A percentile compares a stretch with the other conserved stretches of the same genome.
Conservation (phyloP, 2,797 vertebrate genomes). For the Arrhamphus sclerolepis region DNA sequence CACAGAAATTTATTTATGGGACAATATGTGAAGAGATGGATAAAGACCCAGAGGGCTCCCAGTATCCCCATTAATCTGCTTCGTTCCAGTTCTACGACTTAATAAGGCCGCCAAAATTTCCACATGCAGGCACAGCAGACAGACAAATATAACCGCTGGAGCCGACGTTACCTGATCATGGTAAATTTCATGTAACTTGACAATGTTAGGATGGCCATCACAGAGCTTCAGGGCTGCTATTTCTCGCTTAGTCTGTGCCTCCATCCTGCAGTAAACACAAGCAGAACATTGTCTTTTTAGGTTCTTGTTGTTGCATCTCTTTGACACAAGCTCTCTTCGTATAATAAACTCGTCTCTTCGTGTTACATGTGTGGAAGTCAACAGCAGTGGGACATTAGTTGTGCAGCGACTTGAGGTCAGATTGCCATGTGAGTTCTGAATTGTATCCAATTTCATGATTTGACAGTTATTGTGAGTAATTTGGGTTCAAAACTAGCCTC, state of each 20-base stretch:
- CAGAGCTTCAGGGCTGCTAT: constrained; percentile 95
- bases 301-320: too few species aligned
- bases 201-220: constrained; percentile 95
- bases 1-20: constrained; percentile 45
- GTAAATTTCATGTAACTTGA: constrained; percentile 94
- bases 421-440: too few species aligned
- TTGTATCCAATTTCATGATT: too few species aligned
- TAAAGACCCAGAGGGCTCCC: constrained; percentile 39
- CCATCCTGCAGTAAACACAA: constrained; percentile 85
- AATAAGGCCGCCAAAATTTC: constrained; percentile 55
- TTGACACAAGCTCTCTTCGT: too few species aligned
- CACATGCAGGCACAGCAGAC: constrained; percentile 19
- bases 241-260: constrained; percentile 95
- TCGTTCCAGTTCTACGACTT: constrained; percentile 69
- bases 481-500: too few species aligned
- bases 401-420: too few species aligned
- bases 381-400: too few species aligned
- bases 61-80: constrained; percentile 63
- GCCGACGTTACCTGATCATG: constrained; percentile 91
- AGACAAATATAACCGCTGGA: not conserved
- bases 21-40: constrained; percentile 36
- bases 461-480: too few species aligned
- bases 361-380: too few species aligned
- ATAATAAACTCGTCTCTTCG: too few species aligned
- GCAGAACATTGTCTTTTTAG: not conserved